phyloP scores from a whole-genome alignment of 2,797 vertebrate species.

The Lates japonicus region DNA sequence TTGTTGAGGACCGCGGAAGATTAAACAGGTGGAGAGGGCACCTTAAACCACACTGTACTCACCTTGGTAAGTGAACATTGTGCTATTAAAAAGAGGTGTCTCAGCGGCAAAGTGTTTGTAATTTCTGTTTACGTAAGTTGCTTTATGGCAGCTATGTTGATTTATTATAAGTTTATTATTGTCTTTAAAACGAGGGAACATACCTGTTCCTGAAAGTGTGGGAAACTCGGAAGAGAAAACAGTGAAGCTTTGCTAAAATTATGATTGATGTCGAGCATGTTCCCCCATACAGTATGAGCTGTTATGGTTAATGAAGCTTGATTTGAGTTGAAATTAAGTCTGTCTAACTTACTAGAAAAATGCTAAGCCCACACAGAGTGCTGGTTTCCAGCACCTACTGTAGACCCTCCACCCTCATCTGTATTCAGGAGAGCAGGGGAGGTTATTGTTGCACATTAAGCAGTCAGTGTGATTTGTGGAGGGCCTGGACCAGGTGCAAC shows the following conservation, averaged over 20 bases:
- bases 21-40: conserved; percentile 61
- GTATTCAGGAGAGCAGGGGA: conserved; percentile 17
- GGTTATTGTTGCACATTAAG: conserved; percentile 11
- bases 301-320: conserved; percentile 33
- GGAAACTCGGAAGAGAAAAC: conserved; percentile 4
- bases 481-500: conserved; percentile 57
- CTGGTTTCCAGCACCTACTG: conserved; percentile 6
- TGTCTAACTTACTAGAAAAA: conserved; percentile 11
- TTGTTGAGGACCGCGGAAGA: conserved; percentile 12
- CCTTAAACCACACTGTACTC: conserved; percentile 23
- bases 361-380: conserved; percentile 30
- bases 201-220: conserved; percentile 15
- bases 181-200: neutral
- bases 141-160: neutral
- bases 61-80: conserved; percentile 57
- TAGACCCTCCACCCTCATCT: conserved; percentile 16
- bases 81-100: too few species aligned
- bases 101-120: neutral
- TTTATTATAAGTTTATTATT: neutral
- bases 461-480: conserved; percentile 64
- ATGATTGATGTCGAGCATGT: conserved; percentile 38
- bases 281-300: conserved; percentile 3
- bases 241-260: conserved; percentile 14
- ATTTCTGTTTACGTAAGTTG: neutral
- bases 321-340: conserved; percentile 33